phyloP scores from a whole-genome alignment of 2,113 vertebrate species.

The Ariopsis seemanni region DNA sequence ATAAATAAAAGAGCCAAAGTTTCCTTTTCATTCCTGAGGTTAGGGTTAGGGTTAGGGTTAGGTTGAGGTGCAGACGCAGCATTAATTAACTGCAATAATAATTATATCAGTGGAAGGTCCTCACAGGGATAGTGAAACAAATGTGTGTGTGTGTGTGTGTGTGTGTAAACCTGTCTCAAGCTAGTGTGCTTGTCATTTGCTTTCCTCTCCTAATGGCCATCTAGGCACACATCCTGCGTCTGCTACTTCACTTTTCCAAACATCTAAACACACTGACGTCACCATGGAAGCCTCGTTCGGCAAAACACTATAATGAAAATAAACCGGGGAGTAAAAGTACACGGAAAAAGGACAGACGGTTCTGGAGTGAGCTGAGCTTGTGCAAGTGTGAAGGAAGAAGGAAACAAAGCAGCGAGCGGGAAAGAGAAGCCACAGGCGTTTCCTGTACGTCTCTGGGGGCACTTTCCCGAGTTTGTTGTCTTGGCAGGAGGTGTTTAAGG shows the following conservation, averaged over 20 bases:
- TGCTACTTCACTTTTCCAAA: background rate
- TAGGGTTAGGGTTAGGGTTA: no score
- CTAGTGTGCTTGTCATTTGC: background rate
- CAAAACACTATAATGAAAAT: slow-evolving; percentile 2
- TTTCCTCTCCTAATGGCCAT: background rate
- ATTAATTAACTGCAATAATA: no score
- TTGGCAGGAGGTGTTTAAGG: background rate
- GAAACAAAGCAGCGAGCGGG: background rate
- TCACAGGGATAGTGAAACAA: no score
- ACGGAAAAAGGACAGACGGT: background rate
- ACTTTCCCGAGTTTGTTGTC: slow-evolving; percentile 18
- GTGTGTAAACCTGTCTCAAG: background rate
- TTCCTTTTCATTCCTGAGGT: no score
- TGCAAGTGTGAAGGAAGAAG: background rate
- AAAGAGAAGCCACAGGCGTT: slow-evolving; percentile 12
- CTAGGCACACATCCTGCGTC: background rate
- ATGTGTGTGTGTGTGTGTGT: background rate
- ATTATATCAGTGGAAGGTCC: no score
- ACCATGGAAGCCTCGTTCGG: background rate
- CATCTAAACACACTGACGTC: slow-evolving; percentile 2
- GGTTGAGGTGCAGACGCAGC: no score
- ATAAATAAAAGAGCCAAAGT: no score
- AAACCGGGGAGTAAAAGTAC: background rate
- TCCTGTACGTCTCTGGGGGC: slow-evolving; percentile 21
- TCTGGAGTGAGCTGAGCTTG: background rate